phyloP scores from a whole-genome alignment of 2,113 vertebrate genomes.

The Petrocephalus microphthalmus region DNA sequence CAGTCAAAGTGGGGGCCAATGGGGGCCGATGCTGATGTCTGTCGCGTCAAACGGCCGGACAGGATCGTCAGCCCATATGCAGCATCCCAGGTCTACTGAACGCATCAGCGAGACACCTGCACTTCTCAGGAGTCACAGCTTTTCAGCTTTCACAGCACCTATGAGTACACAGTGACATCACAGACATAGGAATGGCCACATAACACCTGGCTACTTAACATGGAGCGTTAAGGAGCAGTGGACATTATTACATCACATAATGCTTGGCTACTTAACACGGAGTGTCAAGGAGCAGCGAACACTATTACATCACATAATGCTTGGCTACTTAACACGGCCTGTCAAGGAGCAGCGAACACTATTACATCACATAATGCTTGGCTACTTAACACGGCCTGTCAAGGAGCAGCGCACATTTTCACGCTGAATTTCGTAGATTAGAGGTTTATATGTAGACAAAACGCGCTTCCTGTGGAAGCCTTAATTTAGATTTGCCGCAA shows the following conservation, averaged over 20 bases:
- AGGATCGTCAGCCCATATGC: neutral
- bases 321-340: neutral
- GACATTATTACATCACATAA: slow-evolving; percentile 32
- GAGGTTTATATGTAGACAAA: slow-evolving; percentile 13
- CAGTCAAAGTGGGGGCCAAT: too few species aligned
- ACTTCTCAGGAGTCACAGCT: neutral
- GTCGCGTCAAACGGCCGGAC: neutral
- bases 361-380: slow-evolving; percentile 29
- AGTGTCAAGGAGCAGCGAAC: neutral
- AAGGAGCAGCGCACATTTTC: slow-evolving; percentile 16
- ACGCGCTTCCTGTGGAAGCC: slow-evolving; percentile 48
- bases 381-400: neutral
- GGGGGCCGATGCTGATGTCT: neutral
- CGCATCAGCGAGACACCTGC: neutral
- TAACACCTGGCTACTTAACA: neutral
- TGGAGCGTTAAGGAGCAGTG: neutral
- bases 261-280: neutral
- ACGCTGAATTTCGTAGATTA: slow-evolving; percentile 37
- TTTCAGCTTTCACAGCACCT: neutral
- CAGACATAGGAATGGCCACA: neutral
- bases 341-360: slow-evolving; percentile 11
- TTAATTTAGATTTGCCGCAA: slow-evolving; percentile 39
- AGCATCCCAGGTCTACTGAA: neutral
- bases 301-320: slow-evolving; percentile 33
- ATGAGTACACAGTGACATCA: neutral